Evolutionary conservation across 2,888 invertebrate species (phyloP), one percentile per base, ranked within the genome.

Genomic region (Zygothrica quintamaculata): DNA sequence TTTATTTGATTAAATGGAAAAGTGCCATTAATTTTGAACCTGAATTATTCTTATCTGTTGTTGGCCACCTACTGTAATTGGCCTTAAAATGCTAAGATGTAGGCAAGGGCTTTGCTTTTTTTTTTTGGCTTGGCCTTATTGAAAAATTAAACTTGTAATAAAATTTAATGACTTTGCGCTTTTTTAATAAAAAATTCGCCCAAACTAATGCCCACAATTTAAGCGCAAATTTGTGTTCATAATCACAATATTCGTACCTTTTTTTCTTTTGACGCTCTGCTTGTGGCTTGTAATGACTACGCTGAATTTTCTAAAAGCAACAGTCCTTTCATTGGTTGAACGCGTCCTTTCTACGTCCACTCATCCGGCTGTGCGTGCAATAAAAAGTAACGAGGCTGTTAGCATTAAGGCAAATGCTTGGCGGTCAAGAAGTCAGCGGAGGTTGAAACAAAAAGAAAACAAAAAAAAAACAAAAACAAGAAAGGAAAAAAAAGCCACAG

Each of bases 341-440:
- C 6, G 22, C 31, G n/a, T 9, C 5, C 37, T 15, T 33, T 8
- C 29, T 29, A 5, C n/a, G 11, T 29, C 29, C 39, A 9, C 36
- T 33, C 43, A 42, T 39, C 22, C 51, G 51, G 43, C 53, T 61
- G 86, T 86, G 86, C 87, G 80, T 86, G 81, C 84, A 81, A 87
- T 84, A 84, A 84, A 84, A 84, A 68, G 82, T 81, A 87, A 84
- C 87, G 87, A 84, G 82, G 78, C 85, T 74, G 87, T 82, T 84
- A 87, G 76, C 85, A 84, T 87, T 81, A 84, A 80, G 65, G 85
- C 72, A 73, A 84, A 69, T 67, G 79, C 53, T 77, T 74, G 62
- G 48, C 59, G 67, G 70, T 55, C 64, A 69, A 69, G 64, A 70
- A 70, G 69, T 64, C 62, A 43, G 62, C 34, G 71, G 15, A 34